Conservation (phyloP, 2,797 vertebrate species). For the Xenentodon cancila region DNA sequence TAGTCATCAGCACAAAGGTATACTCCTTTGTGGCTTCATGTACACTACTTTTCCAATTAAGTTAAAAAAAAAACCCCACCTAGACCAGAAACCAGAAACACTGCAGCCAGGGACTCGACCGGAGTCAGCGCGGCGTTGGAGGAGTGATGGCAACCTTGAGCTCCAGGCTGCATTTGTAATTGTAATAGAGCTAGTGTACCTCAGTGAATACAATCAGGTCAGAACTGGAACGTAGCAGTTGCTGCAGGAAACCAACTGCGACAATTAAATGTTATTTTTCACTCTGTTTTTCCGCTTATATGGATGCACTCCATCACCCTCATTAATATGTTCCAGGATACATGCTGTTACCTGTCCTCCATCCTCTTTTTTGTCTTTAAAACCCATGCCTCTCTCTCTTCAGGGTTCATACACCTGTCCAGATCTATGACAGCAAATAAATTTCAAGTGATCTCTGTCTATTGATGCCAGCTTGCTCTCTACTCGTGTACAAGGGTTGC, state of each 20-base stretch:
- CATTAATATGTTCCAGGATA: conserved; percentile 9
- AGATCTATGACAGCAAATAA: conserved; percentile 40
- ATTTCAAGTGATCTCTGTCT: conserved; percentile 13
- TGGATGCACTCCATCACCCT: conserved; percentile 2
- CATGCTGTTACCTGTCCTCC: not conserved
- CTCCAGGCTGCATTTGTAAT: conserved; percentile 53
- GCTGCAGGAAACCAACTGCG: conserved; percentile 23
- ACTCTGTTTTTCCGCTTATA: conserved; percentile 13
- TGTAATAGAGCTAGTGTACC: conserved; percentile 40
- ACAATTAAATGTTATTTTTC: conserved; percentile 23
- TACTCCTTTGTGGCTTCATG: conserved; percentile 26
- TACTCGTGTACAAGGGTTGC: conserved; percentile 57
- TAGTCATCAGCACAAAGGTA: conserved; percentile 24
- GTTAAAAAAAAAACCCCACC: conserved; percentile 24
- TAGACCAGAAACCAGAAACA: conserved; percentile 32
- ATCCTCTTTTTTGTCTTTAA: not conserved
- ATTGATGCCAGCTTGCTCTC: conserved; percentile 22
- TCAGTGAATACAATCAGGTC: conserved; percentile 41
- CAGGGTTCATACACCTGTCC: conserved; percentile 34
- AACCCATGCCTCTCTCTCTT: conserved; percentile 7
- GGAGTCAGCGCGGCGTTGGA: conserved; percentile 24
- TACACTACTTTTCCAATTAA: conserved; percentile 38
- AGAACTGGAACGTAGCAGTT: conserved; percentile 35
- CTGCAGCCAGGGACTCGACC: conserved; percentile 38
- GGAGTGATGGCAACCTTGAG: conserved; percentile 13